Conservation (phyloP, 2,888 invertebrate genomes). For the Acholoe squamosa region DNA sequence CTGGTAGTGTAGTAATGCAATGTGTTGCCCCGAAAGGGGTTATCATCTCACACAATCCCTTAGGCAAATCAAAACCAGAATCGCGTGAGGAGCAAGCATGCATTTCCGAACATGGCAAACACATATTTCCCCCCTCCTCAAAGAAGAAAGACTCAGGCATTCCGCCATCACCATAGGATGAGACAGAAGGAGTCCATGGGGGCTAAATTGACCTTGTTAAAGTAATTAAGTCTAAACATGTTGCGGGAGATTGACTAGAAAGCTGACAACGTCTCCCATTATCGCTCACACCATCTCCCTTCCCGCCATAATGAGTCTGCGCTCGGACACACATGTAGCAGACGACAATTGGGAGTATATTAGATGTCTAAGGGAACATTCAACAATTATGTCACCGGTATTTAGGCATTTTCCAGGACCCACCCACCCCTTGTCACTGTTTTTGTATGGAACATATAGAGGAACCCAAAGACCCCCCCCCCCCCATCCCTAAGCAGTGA, state of each 20-base stretch:
- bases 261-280: slow-evolving; percentile 28
- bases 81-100: neutral
- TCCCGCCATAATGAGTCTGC: neutral
- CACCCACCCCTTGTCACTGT: too few relatives aligned
- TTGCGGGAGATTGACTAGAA: slow-evolving; percentile 29
- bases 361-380: too few relatives aligned
- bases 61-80: neutral
- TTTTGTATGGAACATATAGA: too few relatives aligned
- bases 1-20: too few relatives aligned
- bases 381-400: too few relatives aligned
- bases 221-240: slow-evolving; percentile 42
- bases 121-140: neutral
- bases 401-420: too few relatives aligned
- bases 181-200: neutral
- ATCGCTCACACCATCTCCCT: slow-evolving; percentile 49
- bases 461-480: too few relatives aligned
- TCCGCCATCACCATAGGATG: neutral
- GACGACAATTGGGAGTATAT: slow-evolving; percentile 32
- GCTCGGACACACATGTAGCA: neutral
- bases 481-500: too few relatives aligned
- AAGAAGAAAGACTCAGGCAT: neutral
- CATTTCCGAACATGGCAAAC: neutral
- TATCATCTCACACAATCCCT: too few relatives aligned
- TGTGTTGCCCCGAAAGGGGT: too few relatives aligned
- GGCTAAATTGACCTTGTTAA: slow-evolving; percentile 51